phyloP scores from a whole-genome alignment of 2,888 invertebrate genomes.

The Vesta saturnalis region DNA sequence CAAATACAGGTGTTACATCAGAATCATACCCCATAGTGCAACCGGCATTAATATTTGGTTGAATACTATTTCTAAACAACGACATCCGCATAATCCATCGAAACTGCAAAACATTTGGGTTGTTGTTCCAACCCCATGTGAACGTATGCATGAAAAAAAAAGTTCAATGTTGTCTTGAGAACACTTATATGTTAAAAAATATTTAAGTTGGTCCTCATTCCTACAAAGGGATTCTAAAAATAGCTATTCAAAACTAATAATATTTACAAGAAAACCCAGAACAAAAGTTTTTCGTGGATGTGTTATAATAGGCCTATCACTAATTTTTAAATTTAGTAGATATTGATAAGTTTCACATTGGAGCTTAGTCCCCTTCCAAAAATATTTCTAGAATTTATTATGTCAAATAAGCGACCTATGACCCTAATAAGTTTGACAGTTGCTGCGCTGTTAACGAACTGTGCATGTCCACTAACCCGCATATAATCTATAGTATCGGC shows the following conservation, averaged over 20 bases:
- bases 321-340: background rate
- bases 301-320: conserved; percentile 19
- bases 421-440: conserved; percentile 26
- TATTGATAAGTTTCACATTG: background rate
- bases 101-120: background rate
- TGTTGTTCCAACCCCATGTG: conserved; percentile 21
- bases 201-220: conserved; percentile 21
- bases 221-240: conserved; percentile 27
- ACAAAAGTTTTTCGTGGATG: conserved; percentile 39
- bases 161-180: conserved; percentile 39
- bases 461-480: background rate
- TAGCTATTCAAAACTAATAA: conserved; percentile 31
- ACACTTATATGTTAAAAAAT: conserved; percentile 36
- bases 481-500: conserved; percentile 26
- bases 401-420: conserved; percentile 17
- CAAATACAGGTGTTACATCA: too few relatives aligned
- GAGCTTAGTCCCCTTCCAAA: background rate
- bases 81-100: background rate
- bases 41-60: background rate
- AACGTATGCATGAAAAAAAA: conserved; percentile 38
- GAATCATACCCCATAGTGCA: too few relatives aligned
- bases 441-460: conserved; percentile 4
- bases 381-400: conserved; percentile 23
- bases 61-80: conserved; percentile 4
- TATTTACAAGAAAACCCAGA: conserved; percentile 36